Evolutionary conservation across 2,113 vertebrate genomes (phyloP).

Genomic region (Amazona guildingii): DNA sequence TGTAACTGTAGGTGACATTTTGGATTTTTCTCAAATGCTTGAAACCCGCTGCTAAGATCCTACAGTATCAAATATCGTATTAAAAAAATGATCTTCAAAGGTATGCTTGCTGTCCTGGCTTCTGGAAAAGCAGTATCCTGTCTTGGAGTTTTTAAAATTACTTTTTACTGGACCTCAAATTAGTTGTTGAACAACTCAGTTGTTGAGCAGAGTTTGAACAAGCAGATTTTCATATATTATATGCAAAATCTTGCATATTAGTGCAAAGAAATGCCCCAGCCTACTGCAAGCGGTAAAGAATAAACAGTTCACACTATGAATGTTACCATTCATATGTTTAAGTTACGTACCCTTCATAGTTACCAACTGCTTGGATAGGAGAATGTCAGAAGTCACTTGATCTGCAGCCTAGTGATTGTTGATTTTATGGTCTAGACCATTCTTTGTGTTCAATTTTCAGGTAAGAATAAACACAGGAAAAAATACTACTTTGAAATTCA

Average conservation of each 20-base stretch:
- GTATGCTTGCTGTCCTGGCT: neutral
- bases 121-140: neutral
- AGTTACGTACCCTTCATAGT: neutral
- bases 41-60: neutral
- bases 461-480: conserved; percentile 97
- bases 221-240: neutral
- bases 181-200: neutral
- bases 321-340: conserved; percentile 2
- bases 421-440: conserved; percentile 23
- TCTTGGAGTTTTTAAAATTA: neutral
- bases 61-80: neutral
- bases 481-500: conserved; percentile 96
- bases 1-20: neutral
- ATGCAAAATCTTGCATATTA: neutral
- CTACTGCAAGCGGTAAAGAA: neutral
- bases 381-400: neutral
- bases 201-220: neutral
- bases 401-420: neutral
- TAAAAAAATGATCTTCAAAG: neutral
- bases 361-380: neutral
- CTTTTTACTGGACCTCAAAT: conserved; percentile 7
- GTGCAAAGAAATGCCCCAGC: neutral
- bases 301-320: neutral
- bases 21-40: neutral
- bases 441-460: conserved; percentile 73